Evolutionary conservation across 2,113 vertebrate species (phyloP), one percentile per base, ranked within the genome.

Genomic region (Mormoops blainvillei): DNA sequence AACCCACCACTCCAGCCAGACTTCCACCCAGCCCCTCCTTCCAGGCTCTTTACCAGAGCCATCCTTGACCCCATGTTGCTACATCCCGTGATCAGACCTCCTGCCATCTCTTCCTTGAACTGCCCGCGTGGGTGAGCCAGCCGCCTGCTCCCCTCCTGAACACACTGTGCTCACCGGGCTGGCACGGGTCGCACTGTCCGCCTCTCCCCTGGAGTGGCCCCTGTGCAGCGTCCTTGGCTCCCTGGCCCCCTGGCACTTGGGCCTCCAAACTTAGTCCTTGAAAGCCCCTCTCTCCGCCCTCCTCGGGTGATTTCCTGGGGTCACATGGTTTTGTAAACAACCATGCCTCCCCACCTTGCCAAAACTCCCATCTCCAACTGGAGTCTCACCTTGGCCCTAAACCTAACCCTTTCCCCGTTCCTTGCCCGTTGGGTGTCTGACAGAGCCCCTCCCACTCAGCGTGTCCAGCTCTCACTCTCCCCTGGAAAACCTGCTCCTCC

Each of bases 201-300:
- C 38, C 38, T 67, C 14, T 41, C 38, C 48, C 16, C 24, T 7
- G 4, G 15, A 5, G 48, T 28, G 8, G 7, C 33, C 36, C n/a
- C 43, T 65, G 16, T 28, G 22, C 13, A 1, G 11, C 20, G 77
- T 93, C 36, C 67, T 76, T 28, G 61, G 9, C 45, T 54, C 48
- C n/a, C 1, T n/a, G 0, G 0, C 41, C 20, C 22, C 8, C 43
- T 45, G 11, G 22, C 19, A 7, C 18, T 31, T 10, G 24, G 18
- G 38, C 28, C 67, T 33, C 15, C 0, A 68, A 11, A 48, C 70
- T 68, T 52, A 24, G 45, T 68, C 58, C 77, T 56, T 43, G 10
- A 87, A 87, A 56, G 33, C 38, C 15, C 14, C 36, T 65, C 48
- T 7, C 9, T n/a, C 26, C 14, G 13, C 16, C n/a, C 22, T 78